Base-by-base conservation (phyloP, 1,140 invertebrate species). In the Helicorthomorpha holstii region DNA sequence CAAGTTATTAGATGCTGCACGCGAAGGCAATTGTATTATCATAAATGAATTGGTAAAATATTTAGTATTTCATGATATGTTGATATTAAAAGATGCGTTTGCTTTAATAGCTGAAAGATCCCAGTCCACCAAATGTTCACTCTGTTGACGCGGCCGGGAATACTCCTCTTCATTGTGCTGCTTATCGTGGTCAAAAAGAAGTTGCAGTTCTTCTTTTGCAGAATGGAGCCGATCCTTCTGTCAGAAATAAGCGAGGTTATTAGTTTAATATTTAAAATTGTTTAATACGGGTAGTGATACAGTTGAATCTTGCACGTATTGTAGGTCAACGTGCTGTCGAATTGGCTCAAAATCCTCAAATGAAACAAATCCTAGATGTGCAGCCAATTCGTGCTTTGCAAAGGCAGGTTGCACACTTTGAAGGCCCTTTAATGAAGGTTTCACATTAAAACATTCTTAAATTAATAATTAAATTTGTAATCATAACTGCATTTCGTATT, bases 341-440 rank as follows among this genome's bases (percentile, higher is more conserved):
- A 51, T 59, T 82, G 54, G 73, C 79, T 2, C 67, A 66, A 52
- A 75, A 75, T 54, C 61, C 66, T 22, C 75, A 77, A 55, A 80
- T 81, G 73, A 73, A 75, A 47, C 78, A 81, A 60, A 69, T 82
- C 3, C 59, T 81, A n/a, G 73, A 70, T 60, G 77, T 82, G 2
- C 60, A 74, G 47, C 77, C 79, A 10, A 70, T 78, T 25, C 71
- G 75, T 59, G 66, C 73, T 48, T 60, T 80, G 29, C 72, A 75
- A 50, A 69, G 71, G 45, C 71, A 71, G 21, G 78, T 75, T 0
- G 66, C 70, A 19, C 61, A 77, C 50, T 78, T 76, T 64, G 79
- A 82, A 62, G 79, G 79, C 2, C 69, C 72, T 4, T 61, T 82
- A n/a, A 61, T 79, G 3, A 78, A 78, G 59, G 69, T 69, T 54